Evolutionary conservation across 2,113 vertebrate genomes (phyloP), one percentile per base, ranked within the genome.

Genomic region (Heteronetta atricapilla): DNA sequence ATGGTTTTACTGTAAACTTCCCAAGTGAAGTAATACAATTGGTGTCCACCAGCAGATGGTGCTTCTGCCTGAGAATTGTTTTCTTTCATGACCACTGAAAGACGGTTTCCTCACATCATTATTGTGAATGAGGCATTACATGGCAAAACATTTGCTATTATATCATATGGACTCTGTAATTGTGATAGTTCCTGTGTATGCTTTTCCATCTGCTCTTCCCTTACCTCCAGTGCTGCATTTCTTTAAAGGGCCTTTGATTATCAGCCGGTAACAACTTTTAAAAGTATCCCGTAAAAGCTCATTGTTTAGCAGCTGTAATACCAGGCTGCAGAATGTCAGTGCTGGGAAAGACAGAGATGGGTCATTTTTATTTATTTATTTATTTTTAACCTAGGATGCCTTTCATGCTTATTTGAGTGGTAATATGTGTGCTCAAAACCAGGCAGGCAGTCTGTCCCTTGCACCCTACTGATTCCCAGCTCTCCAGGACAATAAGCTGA

Each of bases 31-130:
- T n/a, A 69, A 50, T 8, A 70, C 40, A 70, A 84, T 12, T 68
- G 67, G 13, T 23, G 46, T 72, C 58, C 52, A 67, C 90, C 90
- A 93, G 87, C 79, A 93, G 94, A 60, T 93, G 90, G 90, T 80
- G 83, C 90, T 80, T 93, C 82, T 63, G 78, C 34, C 74, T 76
- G 90, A 84, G 68, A 84, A 64, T 84, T 58, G 17, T 33, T 88
- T 60, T 76, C 63, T 55, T 69, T 84, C 56, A 13, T 20, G 25
- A 44, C 26, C 23, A 13, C 6, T 72, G 34, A 70, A 75, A 80
- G 63, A 56, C 46, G 59, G 42, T 12, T 60, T 80, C 73, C 82
- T 87, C 13, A 3, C n/a, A 20, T 46, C 63, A 13, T 36, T 38
- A 50, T 53, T 40, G 14, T 38, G 52, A 62, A 67, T 59, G 40